phyloP scores from a whole-genome alignment of 1,140 invertebrate genomes.

The Cryptotermes secundus region DNA sequence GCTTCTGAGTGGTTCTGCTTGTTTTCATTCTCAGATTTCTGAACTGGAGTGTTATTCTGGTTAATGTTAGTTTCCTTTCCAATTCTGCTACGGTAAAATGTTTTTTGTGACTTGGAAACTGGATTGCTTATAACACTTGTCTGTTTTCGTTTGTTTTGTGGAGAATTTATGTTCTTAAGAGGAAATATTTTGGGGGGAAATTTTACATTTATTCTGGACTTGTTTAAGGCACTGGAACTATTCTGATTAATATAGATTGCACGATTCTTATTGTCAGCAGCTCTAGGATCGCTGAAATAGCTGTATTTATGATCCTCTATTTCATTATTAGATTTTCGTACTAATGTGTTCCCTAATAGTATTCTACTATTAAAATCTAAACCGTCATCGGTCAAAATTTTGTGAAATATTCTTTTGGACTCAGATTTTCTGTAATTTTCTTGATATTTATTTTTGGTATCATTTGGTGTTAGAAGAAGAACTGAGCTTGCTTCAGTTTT shows the following conservation, averaged over 20 bases:
- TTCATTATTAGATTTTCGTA: background rate
- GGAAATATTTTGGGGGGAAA: background rate
- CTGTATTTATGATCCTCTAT: background rate
- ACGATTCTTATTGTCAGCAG: background rate
- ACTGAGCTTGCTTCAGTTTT: background rate
- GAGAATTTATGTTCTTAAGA: background rate
- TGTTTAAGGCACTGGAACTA: background rate
- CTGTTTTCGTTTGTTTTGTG: background rate
- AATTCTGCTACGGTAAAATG: background rate
- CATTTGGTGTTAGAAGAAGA: background rate
- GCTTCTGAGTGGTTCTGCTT: background rate
- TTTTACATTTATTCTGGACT: constrained; percentile 1
- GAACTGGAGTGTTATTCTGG: background rate
- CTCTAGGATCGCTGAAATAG: background rate
- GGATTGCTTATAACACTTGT: background rate
- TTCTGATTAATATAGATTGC: background rate
- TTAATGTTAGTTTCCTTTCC: background rate
- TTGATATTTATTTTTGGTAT: background rate
- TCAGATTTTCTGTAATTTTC: background rate
- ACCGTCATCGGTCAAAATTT: background rate
- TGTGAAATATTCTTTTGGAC: background rate
- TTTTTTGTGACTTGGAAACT: background rate
- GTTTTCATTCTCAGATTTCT: background rate
- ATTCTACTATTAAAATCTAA: background rate
- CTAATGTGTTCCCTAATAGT: background rate